Evolutionary conservation across 2,113 vertebrate species (phyloP), one percentile per base, ranked within the genome.

Genomic region (Burhinus bistriatus): DNA sequence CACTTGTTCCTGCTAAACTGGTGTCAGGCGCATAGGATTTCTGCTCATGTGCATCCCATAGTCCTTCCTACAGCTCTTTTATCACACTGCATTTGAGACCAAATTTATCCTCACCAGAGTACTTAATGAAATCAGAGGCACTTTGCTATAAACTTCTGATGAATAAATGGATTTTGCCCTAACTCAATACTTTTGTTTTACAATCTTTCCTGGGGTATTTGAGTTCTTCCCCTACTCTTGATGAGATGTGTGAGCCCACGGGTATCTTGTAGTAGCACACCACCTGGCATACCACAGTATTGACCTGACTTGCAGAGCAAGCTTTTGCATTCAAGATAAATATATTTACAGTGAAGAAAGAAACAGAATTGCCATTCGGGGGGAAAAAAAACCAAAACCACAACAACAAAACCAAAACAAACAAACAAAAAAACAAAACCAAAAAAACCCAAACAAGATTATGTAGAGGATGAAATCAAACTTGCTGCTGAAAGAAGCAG

Each of bases 191-290:
- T 82, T 59, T 4, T 3, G 11, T 5, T 91, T 77, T 72, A 30
- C 51, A 29, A 2, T 34, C 4, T 70, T 85, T 61, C 26, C 12
- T 80, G 72, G 5, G 21, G 30, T 81, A 36, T 81, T 58, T 49
- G 34, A 59, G 20, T 75, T 87, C 36, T 68, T 34, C 6, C 38
- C 21, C 13, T 58, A 14, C 23, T n/a, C 58, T 78, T 51, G n/a
- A 21, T 21, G 30, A 75, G 29, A 26, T 36, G 7, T 1, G 0
- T n/a, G 34, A 64, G 34, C 38, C 58, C 57, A 8, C 17, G 21
- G 49, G 2, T 68, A 12, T 1, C 6, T 20, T 25, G 5, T 44
- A 42, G 21, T 47, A 51, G 55, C 1, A 2, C 20, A 38, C n/a
- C 29, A 30, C 54, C 49, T 66, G 29, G 38, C 11, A 9, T 16